Evolutionary conservation across 2,797 vertebrate species (phyloP).

Genomic region (Phoebastria nigripes): DNA sequence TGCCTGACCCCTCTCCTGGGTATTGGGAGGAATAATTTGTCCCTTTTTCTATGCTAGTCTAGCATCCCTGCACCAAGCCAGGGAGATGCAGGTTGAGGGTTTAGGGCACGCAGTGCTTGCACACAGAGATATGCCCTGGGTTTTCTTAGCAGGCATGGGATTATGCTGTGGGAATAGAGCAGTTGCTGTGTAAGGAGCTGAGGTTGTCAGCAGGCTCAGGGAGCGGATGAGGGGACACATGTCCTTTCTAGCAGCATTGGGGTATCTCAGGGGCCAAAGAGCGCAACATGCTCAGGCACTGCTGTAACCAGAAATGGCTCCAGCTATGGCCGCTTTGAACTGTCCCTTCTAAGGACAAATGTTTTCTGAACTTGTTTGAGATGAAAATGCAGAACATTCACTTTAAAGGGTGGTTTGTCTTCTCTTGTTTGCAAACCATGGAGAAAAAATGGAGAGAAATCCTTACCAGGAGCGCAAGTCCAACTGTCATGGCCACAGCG

Average conservation of each 20-base stretch:
- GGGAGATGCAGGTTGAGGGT: neutral
- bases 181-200: neutral
- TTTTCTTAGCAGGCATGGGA: neutral
- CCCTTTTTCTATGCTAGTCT: neutral
- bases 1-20: neutral
- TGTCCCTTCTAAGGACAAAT: neutral
- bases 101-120: neutral
- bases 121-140: neutral
- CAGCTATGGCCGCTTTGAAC: neutral
- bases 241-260: neutral
- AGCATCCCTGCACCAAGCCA: neutral
- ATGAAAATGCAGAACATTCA: neutral
- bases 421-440: neutral
- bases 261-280: neutral
- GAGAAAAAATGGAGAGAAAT: neutral
- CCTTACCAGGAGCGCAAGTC: conserved; percentile 86
- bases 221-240: neutral
- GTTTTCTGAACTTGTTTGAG: neutral
- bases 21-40: neutral
- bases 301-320: neutral
- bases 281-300: neutral
- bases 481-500: conserved; percentile 87
- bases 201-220: neutral
- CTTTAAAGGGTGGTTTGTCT: neutral
- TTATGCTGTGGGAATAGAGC: neutral